These are phyloP conservation scores for Branchinecta lindahli DNA, from an alignment of 1,140 invertebrate genomes.

Conservation along the genomic window DNA sequence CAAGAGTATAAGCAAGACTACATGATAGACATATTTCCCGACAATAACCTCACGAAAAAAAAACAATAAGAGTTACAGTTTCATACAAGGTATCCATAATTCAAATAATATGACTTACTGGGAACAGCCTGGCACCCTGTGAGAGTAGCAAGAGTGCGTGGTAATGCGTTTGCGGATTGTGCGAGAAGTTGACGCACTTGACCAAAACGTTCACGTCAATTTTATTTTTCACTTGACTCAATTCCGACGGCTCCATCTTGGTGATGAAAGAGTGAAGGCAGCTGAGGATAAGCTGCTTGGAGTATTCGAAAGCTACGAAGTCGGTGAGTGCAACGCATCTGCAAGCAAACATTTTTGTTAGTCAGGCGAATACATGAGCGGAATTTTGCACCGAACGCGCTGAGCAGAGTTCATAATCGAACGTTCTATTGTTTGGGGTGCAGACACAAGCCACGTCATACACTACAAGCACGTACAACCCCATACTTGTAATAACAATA, in stretches of 20 bases:
- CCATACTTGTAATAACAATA: too few relatives aligned
- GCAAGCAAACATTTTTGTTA: slow-evolving; percentile 17
- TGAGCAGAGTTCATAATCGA: too few relatives aligned
- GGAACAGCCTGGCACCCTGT: slow-evolving; percentile 51
- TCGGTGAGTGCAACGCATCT: slow-evolving; percentile 60
- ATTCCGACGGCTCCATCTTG: slow-evolving; percentile 23
- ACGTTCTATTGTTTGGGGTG: too few relatives aligned
- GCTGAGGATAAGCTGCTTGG: slow-evolving; percentile 68
- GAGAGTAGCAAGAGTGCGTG: slow-evolving; percentile 68
- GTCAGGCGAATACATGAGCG: neutral
- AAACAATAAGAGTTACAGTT: too few relatives aligned
- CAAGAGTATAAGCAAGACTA: too few relatives aligned
- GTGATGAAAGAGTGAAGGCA: slow-evolving; percentile 34
- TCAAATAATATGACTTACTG: slow-evolving; percentile 29
- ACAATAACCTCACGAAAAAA: too few relatives aligned
- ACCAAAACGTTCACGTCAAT: slow-evolving; percentile 69
- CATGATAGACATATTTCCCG: too few relatives aligned
- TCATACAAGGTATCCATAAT: too few relatives aligned
- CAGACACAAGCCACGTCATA: too few relatives aligned
- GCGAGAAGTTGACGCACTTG: slow-evolving; percentile 67
- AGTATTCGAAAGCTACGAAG: slow-evolving; percentile 67
- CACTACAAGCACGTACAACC: too few relatives aligned
- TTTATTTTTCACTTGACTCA: slow-evolving; percentile 36
- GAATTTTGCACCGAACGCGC: too few relatives aligned
- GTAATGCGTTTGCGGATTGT: slow-evolving; percentile 85